Evolutionary conservation across 2,888 invertebrate species (phyloP), one percentile per base, ranked within the genome.

Genomic region (Troides oblongomaculatus): DNA sequence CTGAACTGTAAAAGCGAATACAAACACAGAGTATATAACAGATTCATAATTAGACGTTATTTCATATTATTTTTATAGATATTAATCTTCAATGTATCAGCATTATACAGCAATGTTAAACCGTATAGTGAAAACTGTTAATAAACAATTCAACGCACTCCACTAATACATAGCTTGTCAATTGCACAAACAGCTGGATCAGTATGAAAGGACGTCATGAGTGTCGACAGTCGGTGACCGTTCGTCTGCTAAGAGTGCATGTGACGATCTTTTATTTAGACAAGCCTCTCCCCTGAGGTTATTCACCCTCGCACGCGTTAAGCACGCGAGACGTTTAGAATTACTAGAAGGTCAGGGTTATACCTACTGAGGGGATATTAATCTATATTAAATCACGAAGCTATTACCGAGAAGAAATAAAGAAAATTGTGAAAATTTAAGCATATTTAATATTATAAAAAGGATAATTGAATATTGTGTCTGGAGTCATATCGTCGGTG

Each of bases 251-350:
- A 62, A 6, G 67, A 73, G 79, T 79, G 80, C 80, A 81, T 84
- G 81, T 84, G 85, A 84, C 85, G 84, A 79, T 85, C 84, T 90
- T 87, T 89, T 90, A 90, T 90, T 90, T 90, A 89, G 86, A 88
- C 79, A 84, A 84, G 79, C 80, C 83, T 78, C 86, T 89, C 89
- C 90, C 89, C 82, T 78, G 81, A 80, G 91, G 89, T 89, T 84
- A 81, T 87, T 89, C 83, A 91, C 85, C 90, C 87, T 78, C 80
- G 80, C 76, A 75, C 77, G 78, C 74, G 77, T 78, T 79, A 75
- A 77, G 74, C 78, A 79, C 79, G 80, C 79, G 81, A 79, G 57
- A 62, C n/a, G 39, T 46, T 53, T n/a, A 67, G 59, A 66, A 57
- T 61, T 80, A 79, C 78, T 77, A 78, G 83, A 89, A 91, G 91